A percentile compares a stretch with the other conserved stretches of the same genome.
Evolutionary conservation across 2,797 vertebrate species (phyloP).

Genomic region (Sphenopsis melanotis): DNA sequence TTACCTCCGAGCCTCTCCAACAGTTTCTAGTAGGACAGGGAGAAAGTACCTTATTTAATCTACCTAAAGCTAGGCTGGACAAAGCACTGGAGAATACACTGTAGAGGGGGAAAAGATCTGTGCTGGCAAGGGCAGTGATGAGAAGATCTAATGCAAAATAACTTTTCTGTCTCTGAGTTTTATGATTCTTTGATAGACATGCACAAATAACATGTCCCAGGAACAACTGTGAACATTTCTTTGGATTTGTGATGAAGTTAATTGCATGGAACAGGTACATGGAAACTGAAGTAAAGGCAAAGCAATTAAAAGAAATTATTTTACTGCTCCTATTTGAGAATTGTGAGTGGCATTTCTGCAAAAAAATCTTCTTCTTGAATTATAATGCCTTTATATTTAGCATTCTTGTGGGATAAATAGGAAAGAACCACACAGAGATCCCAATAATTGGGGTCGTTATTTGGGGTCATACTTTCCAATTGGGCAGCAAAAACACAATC

Average conservation of each 20-base stretch:
- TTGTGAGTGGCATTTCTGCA: background rate
- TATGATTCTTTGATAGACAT: background rate
- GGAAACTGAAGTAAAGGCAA: background rate
- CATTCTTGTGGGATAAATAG: background rate
- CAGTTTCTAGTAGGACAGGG: constrained; percentile 43
- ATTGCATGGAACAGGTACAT: background rate
- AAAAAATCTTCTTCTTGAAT: background rate
- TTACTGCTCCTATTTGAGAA: background rate
- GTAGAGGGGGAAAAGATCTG: background rate
- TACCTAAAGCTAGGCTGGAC: constrained; percentile 48
- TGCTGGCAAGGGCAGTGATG: background rate
- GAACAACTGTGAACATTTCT: background rate
- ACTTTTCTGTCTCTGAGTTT: background rate
- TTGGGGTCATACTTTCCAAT: constrained; percentile 1
- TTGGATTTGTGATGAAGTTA: background rate
- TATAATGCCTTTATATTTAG: background rate
- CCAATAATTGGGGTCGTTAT: background rate
- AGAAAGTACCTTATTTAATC: constrained; percentile 63
- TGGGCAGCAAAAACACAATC: background rate
- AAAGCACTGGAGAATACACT: constrained; percentile 38
- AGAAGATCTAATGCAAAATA: constrained; percentile 1
- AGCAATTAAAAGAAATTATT: background rate
- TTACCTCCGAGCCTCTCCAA: constrained; percentile 50
- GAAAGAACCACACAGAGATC: background rate
- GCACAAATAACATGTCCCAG: background rate